Evolutionary conservation across 2,113 vertebrate genomes (phyloP), one percentile per base, ranked within the genome.

Genomic region (Stictonetta naevosa): DNA sequence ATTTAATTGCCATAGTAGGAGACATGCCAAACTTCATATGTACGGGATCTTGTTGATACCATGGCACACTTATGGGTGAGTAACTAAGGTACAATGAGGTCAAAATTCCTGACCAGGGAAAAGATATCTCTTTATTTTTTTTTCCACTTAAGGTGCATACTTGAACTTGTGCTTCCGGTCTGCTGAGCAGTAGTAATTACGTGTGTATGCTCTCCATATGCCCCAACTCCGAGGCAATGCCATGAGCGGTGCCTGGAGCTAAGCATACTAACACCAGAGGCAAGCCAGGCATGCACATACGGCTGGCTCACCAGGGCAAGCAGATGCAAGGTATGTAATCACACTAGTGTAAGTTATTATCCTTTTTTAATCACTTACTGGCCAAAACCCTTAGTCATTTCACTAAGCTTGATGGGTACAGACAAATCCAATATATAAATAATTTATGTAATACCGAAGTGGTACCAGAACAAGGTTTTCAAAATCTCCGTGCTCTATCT

Each of bases 1-100:
- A 25, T 3, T 20, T 42, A 34, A 62, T 46, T 79, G 38, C 36
- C 60, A 9, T 3, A 40, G 53, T 8, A 26, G 66, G 63, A 62
- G 15, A 81, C 26, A n/a, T 1, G 6, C 12, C 0, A 0, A 48
- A 34, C 20, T 29, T 64, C 53, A 58, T 7, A 64, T 89, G 75
- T 74, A 75, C 2, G 2, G 59, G 6, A 56, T 46, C 33, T 79
- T 71, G 14, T 23, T 42, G 34, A 46, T 81, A 20, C 14, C 56
- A n/a, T 53, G 2, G 60, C 69, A 77, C 3, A 73, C 40, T 63
- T 74, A 11, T 48, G 34, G 5, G 1, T 34, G 11, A 60, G 36
- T 86, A 50, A 83, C 56, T 34, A 71, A 74, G 0, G 2, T 16
- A 62, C 46, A 83, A 63, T 9, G 8, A 19, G 23, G 56, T 83